Evolutionary conservation across 2,113 vertebrate genomes (phyloP).

Genomic region (Forbesichthys papilliferus): DNA sequence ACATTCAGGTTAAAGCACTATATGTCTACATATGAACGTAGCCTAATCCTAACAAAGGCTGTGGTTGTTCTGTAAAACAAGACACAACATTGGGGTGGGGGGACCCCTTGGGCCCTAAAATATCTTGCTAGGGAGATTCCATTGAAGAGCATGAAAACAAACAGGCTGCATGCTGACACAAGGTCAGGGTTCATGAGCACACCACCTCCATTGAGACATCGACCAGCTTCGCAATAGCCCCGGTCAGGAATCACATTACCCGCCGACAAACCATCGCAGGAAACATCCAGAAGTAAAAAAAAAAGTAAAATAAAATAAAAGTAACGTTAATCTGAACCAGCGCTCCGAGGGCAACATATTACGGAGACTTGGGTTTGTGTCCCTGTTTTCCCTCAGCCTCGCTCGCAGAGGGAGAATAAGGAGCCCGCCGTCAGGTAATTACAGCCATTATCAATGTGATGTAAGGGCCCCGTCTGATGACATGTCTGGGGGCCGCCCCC

Average conservation of each 20-base stretch:
- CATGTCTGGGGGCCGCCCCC: no score
- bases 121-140: slow-evolving; percentile 56
- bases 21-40: slow-evolving; percentile 23
- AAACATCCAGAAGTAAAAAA: slow-evolving; percentile 60
- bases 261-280: slow-evolving; percentile 11
- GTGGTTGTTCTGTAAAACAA: slow-evolving; percentile 37
- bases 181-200: slow-evolving; percentile 71
- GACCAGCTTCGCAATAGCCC: slow-evolving; percentile 22
- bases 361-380: slow-evolving; percentile 42
- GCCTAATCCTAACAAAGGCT: slow-evolving; percentile 56
- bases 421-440: slow-evolving; percentile 62
- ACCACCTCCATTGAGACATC: slow-evolving; percentile 62
- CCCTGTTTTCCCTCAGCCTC: slow-evolving; percentile 30
- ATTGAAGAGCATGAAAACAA: slow-evolving; percentile 66
- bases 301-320: slow-evolving; percentile 56
- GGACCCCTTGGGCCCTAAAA: slow-evolving; percentile 35
- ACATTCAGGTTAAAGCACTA: slow-evolving; percentile 63
- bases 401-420: slow-evolving; percentile 39
- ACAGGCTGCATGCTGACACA: slow-evolving; percentile 66
- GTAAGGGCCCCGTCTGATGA: slow-evolving; percentile 62
- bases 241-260: slow-evolving; percentile 62
- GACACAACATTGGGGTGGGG: slow-evolving; percentile 23
- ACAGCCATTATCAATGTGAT: slow-evolving; percentile 62
- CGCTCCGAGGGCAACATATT: slow-evolving; percentile 39
- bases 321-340: slow-evolving; percentile 38